Evolutionary conservation across 2,797 vertebrate genomes (phyloP), one percentile per base, ranked within the genome.

Genomic region (Sebastes reedi): DNA sequence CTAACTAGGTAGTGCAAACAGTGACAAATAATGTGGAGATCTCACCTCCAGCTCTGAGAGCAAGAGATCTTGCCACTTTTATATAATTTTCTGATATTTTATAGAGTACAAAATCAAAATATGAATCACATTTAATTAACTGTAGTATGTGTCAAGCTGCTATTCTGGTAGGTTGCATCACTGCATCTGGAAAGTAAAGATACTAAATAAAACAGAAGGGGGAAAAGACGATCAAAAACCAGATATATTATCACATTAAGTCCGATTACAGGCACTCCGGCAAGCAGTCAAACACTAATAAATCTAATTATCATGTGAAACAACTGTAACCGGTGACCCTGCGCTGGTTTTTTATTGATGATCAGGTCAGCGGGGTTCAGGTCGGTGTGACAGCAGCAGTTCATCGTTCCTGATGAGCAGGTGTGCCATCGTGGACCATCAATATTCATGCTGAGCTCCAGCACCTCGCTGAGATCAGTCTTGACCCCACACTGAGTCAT

Each of bases 401-500:
- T 72, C 7, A 9, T 0, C 50, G 3, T 20, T 46, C 4, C 29
- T 14, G 74, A 54, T 66, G 81, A 87, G 89, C 91, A 91, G 91
- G 87, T 90, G 88, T 78, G 84, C 67, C 84, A 52, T 77, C 1
- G 2, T 2, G 46, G 52, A 75, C 32, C 85, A 82, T 93, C 88
- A 82, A 89, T 92, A 90, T 90, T 87, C 74, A 82, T 42, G 77
- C 76, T 75, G 75, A 36, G 67, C 82, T 74, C 30, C 78, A 32
- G 79, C 82, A 13, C 62, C 91, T 80, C 36, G 25, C 91, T 67
- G 91, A 87, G 93, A 90, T 91, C 87, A 90, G 83, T 81, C 75
- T 68, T 42, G 70, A 77, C 78, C 87, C 42, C 91, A 77, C 86
- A 18, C 82, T 52, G 90, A 72, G 82, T 60, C 68, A 42, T 4